These are phyloP conservation scores for Melanchra persicariae DNA, from an alignment of 2,888 invertebrate genomes.

Conservation along the genomic window DNA sequence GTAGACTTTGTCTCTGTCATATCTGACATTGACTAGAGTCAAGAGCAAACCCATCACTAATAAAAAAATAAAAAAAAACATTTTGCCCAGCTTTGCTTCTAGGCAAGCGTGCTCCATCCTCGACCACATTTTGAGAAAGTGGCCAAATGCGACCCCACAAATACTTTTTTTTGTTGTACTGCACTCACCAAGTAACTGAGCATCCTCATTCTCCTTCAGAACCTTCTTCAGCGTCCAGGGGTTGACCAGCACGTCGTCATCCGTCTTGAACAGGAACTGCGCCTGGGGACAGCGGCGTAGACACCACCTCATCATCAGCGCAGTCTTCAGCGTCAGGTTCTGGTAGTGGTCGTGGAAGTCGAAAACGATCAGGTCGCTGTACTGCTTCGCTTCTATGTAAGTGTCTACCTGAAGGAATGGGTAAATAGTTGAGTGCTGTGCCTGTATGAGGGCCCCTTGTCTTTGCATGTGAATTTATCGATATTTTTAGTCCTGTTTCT, in stretches of 20 bases:
- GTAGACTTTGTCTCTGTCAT: no score
- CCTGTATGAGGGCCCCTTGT: neutral
- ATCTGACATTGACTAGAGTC: no score
- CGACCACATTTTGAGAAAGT: no score
- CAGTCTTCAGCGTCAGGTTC: constrained; percentile 93
- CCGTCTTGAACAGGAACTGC: constrained; percentile 90
- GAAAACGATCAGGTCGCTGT: constrained; percentile 92
- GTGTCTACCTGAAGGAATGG: constrained; percentile 75
- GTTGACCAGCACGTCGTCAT: constrained; percentile 92
- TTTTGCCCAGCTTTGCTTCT: no score
- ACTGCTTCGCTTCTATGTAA: constrained; percentile 87
- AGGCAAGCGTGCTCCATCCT: no score
- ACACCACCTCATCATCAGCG: constrained; percentile 92
- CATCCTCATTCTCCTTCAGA: constrained; percentile 70
- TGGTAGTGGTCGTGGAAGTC: constrained; percentile 92
- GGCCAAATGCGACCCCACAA: no score
- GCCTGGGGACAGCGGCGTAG: constrained; percentile 88
- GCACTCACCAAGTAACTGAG: constrained; percentile 86
- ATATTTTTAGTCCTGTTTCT: no score
- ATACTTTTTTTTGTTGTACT: no score
- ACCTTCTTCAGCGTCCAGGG: constrained; percentile 84
- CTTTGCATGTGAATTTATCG: no score
- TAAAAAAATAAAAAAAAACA: no score
- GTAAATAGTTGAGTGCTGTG: neutral
- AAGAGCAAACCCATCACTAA: no score